Conservation (phyloP, 1,140 invertebrate species). For the Colletes gigas region DNA sequence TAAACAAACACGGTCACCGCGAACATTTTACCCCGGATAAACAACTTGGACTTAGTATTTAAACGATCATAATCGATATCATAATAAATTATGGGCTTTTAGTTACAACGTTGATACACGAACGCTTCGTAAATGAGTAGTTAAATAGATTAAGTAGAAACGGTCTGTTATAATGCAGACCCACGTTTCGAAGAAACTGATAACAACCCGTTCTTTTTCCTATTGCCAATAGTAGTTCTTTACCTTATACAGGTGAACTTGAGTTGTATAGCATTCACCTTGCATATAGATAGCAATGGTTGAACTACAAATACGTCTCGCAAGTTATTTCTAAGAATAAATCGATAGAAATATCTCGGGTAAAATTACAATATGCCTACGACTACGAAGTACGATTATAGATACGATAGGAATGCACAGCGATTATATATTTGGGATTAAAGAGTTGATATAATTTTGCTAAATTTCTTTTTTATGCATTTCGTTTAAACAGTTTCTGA, state of each 20-base stretch:
- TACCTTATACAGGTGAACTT: constrained; percentile 31
- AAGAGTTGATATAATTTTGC: no score
- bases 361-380: background rate
- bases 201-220: background rate
- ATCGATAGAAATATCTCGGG: constrained; percentile 41
- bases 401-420: background rate
- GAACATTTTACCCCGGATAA: background rate
- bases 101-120: no score
- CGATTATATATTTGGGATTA: background rate
- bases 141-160: background rate
- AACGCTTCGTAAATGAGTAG: no score
- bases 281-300: constrained; percentile 23
- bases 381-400: background rate
- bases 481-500: no score
- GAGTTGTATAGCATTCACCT: constrained; percentile 53
- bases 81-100: no score
- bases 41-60: background rate
- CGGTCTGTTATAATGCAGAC: background rate
- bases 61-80: background rate
- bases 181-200: background rate
- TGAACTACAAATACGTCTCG: constrained; percentile 30
- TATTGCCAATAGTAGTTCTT: background rate
- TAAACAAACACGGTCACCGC: no score
- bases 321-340: constrained; percentile 20
- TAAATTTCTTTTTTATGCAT: no score